Conservation (phyloP, 2,888 invertebrate species). For the Oxycera nigricornis region DNA sequence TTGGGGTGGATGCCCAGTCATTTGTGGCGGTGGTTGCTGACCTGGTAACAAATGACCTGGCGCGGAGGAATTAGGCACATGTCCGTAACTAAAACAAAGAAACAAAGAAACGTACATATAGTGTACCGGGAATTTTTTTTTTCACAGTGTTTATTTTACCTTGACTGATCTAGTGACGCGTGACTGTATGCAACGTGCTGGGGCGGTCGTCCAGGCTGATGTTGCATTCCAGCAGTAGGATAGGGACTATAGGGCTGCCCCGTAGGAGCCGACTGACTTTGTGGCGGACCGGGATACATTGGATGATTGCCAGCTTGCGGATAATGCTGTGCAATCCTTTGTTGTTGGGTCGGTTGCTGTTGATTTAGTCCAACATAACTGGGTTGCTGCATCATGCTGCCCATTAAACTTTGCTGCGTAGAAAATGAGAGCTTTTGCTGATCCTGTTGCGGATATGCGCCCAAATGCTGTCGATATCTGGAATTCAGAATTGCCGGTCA, state of each 20-base stretch:
- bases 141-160: conserved; percentile 26
- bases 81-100: conserved; percentile 55
- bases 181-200: conserved; percentile 61
- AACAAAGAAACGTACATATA: conserved; percentile 8
- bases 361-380: conserved; percentile 62
- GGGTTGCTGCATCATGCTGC: conserved; percentile 62
- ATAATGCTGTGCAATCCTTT: conserved; percentile 64
- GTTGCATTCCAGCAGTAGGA: conserved; percentile 57
- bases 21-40: conserved; percentile 55
- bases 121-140: background rate
- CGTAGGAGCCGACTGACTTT: conserved; percentile 59
- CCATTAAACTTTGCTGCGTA: conserved; percentile 62
- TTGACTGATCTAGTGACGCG: conserved; percentile 58
- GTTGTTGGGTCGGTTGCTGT: conserved; percentile 64
- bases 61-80: conserved; percentile 59
- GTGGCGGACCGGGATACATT: conserved; percentile 65
- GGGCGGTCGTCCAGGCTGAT: conserved; percentile 58
- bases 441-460: conserved; percentile 61
- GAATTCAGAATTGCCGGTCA: no score
- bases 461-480: conserved; percentile 62
- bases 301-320: conserved; percentile 66
- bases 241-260: conserved; percentile 55
- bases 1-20: conserved; percentile 48
- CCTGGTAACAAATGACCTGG: conserved; percentile 50
- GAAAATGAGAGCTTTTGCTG: conserved; percentile 61